Percentiles rank a stretch among this genome's conserved stretches.
These are phyloP conservation scores for Nothocercus nigrocapillus DNA, from an alignment of 2,113 vertebrate genomes.

Conservation along the genomic window DNA sequence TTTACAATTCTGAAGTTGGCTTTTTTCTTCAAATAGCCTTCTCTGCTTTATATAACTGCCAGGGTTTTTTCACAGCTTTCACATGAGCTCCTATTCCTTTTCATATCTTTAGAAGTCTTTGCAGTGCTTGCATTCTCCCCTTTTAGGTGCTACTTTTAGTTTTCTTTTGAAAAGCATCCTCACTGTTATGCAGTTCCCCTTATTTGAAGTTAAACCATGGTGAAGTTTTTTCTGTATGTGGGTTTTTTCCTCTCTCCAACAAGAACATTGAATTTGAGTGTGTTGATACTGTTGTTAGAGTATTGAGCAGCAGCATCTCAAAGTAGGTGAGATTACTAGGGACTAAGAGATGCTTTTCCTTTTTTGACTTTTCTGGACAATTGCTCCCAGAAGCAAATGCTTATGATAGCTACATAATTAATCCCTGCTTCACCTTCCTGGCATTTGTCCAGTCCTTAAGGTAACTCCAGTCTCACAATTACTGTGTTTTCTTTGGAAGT, in stretches of 20 bases:
- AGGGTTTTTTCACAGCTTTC: no score
- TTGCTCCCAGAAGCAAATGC: background rate
- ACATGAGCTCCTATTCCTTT: no score
- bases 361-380: background rate
- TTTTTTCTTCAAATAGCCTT: no score
- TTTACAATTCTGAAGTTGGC: no score
- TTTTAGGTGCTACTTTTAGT: no score
- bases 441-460: background rate
- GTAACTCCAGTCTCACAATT: background rate
- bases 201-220: background rate
- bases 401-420: background rate
- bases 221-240: background rate
- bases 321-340: background rate
- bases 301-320: background rate
- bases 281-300: background rate
- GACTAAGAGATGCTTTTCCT: background rate
- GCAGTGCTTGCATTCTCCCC: no score
- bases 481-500: background rate
- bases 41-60: no score
- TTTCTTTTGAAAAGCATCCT: no score
- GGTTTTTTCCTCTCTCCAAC: background rate
- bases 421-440: background rate
- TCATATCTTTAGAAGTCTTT: no score
- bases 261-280: background rate
- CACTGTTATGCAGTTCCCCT: no score